These are phyloP conservation scores for Etheostoma perlongum DNA, from an alignment of 2,797 vertebrate species.

Conservation along the genomic window DNA sequence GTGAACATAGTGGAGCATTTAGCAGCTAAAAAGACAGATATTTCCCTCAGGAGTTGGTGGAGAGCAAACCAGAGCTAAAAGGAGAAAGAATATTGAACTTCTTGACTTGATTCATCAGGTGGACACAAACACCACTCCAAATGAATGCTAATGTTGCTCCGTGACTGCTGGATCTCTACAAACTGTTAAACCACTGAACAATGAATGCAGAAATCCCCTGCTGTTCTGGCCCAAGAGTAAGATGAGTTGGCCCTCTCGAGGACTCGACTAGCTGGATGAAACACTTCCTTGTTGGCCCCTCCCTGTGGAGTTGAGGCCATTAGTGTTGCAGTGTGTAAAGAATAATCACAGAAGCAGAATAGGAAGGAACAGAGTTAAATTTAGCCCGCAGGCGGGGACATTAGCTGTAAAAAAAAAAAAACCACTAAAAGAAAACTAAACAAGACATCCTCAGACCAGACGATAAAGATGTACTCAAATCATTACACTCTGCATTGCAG, in stretches of 20 bases:
- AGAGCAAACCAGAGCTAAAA: background rate
- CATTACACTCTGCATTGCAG: slow-evolving; percentile 64
- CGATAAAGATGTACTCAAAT: slow-evolving; percentile 39
- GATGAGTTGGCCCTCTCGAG: slow-evolving; percentile 51
- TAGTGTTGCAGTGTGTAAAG: slow-evolving; percentile 71
- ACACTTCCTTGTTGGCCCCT: slow-evolving; percentile 62
- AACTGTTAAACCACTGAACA: slow-evolving; percentile 11
- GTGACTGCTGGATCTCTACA: background rate
- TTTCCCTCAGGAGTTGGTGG: background rate
- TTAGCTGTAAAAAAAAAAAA: slow-evolving; percentile 31
- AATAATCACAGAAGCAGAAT: slow-evolving; percentile 72
- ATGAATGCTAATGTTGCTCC: background rate
- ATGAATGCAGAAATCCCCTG: slow-evolving; percentile 24
- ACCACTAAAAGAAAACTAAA: background rate
- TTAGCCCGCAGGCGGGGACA: slow-evolving; percentile 60
- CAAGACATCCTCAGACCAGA: slow-evolving; percentile 47
- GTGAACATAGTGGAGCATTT: background rate
- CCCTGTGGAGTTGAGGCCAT: slow-evolving; percentile 66
- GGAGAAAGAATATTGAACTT: background rate
- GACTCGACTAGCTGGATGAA: slow-evolving; percentile 62
- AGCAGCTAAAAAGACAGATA: background rate
- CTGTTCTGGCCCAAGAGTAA: slow-evolving; percentile 31
- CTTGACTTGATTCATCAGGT: background rate
- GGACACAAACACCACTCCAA: slow-evolving; percentile 1
- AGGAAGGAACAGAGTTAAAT: slow-evolving; percentile 66